phyloP scores from a whole-genome alignment of 2,113 vertebrate species.

The Cynocephalus volans region DNA sequence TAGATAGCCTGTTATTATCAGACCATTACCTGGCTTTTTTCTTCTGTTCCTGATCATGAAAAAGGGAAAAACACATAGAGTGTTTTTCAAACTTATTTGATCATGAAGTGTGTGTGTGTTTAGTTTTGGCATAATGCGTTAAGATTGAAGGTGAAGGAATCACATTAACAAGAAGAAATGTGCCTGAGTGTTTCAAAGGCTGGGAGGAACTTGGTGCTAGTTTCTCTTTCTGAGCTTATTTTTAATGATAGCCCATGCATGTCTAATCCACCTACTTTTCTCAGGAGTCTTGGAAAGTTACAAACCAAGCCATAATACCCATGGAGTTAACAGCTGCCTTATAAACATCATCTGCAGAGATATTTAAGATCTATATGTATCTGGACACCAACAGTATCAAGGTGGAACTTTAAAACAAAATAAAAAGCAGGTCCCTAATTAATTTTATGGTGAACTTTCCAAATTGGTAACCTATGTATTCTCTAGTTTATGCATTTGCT shows the following conservation, averaged over 20 bases:
- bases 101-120: not conserved
- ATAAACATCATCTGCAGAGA: not conserved
- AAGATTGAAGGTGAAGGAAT: not conserved
- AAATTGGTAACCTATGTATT: not conserved
- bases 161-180: not conserved
- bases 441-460: slow-evolving; percentile 40
- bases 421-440: not conserved
- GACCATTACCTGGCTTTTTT: not conserved
- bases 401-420: not conserved
- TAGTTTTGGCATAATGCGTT: not conserved
- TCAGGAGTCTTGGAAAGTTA: not conserved
- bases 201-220: not conserved
- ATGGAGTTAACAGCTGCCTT: not conserved
- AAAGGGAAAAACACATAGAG: not conserved
- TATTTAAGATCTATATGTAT: not conserved
- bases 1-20: not conserved
- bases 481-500: not conserved
- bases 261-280: not conserved
- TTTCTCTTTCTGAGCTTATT: not conserved
- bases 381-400: not conserved
- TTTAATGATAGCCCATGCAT: not conserved
- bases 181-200: not conserved
- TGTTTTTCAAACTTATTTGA: not conserved
- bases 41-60: slow-evolving; percentile 3
- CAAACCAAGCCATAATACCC: not conserved